A percentile compares a stretch with the other conserved stretches of the same genome.
Evolutionary conservation across 1,140 invertebrate genomes (phyloP).

Genomic region (Zaprionus kolodkinae): DNA sequence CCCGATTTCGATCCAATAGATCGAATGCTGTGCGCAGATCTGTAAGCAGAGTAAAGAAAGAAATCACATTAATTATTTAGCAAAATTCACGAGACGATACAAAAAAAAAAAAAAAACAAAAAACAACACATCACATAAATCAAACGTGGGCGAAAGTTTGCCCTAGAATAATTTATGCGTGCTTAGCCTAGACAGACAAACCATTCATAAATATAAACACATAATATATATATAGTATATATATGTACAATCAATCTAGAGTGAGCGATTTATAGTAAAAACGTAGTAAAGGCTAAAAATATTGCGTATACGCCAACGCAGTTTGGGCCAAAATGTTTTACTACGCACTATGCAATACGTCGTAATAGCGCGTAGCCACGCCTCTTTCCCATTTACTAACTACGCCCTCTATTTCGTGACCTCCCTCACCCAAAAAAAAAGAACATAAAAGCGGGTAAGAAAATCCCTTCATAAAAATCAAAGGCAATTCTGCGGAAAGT

Average conservation of each 20-base stretch:
- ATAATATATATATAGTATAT: neutral
- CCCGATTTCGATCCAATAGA: constrained; percentile 89
- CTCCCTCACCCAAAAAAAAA: neutral
- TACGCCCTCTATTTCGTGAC: neutral
- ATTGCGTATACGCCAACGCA: constrained; percentile 32
- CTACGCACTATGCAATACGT: constrained; percentile 25
- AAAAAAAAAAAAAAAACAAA: too few relatives aligned
- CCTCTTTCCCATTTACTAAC: neutral
- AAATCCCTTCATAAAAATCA: constrained; percentile 50
- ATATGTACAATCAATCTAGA: neutral
- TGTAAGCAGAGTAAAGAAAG: constrained; percentile 78
- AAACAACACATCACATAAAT: constrained; percentile 7
- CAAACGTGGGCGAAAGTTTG: neutral
- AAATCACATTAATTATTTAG: constrained; percentile 2
- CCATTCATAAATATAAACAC: constrained; percentile 25
- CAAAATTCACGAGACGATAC: constrained; percentile 1
- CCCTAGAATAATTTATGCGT: constrained; percentile 5
- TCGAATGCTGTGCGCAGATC: constrained; percentile 90
- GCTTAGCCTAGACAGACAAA: neutral
- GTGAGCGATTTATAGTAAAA: neutral
- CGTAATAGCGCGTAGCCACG: neutral
- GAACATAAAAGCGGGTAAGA: constrained; percentile 15
- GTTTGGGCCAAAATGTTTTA: neutral
- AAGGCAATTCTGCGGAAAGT: constrained; percentile 49
- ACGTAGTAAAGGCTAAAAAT: constrained; percentile 24